A percentile compares a stretch with the other conserved stretches of the same genome.
These are phyloP conservation scores for Halocaridina rubra DNA, from an alignment of 2,888 invertebrate genomes.

Conservation along the genomic window DNA sequence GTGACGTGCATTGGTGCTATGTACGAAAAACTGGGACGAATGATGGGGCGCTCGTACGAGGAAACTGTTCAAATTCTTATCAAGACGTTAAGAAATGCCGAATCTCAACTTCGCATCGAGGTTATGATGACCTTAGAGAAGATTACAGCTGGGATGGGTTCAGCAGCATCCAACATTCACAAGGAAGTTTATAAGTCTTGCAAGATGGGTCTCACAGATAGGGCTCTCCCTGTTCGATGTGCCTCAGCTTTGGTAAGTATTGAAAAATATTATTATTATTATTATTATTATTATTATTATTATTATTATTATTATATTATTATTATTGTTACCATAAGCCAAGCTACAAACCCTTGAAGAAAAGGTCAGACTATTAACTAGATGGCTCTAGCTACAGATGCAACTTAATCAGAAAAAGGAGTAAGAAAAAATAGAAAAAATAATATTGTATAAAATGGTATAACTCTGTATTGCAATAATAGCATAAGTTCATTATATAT, in stretches of 20 bases:
- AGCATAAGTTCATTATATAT: too few species aligned
- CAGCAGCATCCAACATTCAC: slow-evolving; percentile 85
- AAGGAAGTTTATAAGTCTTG: slow-evolving; percentile 93
- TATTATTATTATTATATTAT: too few species aligned
- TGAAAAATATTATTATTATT: too few species aligned
- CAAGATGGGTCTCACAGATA: slow-evolving; percentile 87
- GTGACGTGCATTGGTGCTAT: slow-evolving; percentile 95
- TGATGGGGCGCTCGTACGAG: slow-evolving; percentile 99
- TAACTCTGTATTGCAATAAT: too few species aligned
- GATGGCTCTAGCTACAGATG: too few species aligned
- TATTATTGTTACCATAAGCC: too few species aligned
- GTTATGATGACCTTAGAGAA: slow-evolving; percentile 97
- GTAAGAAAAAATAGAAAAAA: too few species aligned
- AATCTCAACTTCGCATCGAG: slow-evolving; percentile 95
- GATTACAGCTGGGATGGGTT: slow-evolving; percentile 85
- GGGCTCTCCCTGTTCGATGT: slow-evolving; percentile 91
- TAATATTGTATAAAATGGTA: too few species aligned
- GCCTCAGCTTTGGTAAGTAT: slow-evolving; percentile 84
- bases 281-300: too few species aligned
- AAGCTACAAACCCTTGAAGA: too few species aligned
- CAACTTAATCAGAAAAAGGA: too few species aligned
- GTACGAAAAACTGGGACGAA: slow-evolving; percentile 97
- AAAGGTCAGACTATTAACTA: too few species aligned
- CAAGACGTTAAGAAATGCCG: slow-evolving; percentile 90
- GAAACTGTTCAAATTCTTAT: slow-evolving; percentile 94